Evolutionary conservation across 2,113 vertebrate species (phyloP).

Genomic region (Phalacrocorax aristotelis): DNA sequence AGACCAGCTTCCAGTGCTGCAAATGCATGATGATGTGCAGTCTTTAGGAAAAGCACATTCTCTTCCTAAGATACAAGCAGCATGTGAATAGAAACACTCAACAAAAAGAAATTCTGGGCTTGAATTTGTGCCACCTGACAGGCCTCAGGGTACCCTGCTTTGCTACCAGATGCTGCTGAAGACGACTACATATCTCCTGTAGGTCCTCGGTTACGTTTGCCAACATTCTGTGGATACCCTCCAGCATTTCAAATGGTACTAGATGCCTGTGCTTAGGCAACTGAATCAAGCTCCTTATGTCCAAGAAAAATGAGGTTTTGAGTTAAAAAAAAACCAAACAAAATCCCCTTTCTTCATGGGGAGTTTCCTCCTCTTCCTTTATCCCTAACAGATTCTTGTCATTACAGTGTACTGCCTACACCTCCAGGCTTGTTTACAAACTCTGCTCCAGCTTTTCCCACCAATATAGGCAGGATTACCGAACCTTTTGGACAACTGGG

Average conservation of each 20-base stretch:
- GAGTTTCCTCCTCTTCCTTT: not conserved
- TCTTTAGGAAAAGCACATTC: not conserved
- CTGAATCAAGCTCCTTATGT: not conserved
- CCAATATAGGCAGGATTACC: not conserved
- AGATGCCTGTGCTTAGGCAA: not conserved
- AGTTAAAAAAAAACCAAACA: not conserved
- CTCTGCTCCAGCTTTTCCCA: not conserved
- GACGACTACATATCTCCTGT: not conserved
- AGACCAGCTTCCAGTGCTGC: not conserved
- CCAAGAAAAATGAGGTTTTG: not conserved
- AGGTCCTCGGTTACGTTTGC: not conserved
- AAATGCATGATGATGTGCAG: not conserved
- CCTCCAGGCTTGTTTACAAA: not conserved
- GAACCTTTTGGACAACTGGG: not conserved
- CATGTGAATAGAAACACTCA: not conserved
- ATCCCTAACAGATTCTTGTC: not conserved
- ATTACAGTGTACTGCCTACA: not conserved
- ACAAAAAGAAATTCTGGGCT: not conserved
- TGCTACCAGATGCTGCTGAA: conserved; percentile 5
- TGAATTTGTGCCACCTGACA: not conserved
- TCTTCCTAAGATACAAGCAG: not conserved
- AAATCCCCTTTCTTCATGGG: not conserved
- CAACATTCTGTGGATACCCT: not conserved
- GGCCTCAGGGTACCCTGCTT: not conserved
- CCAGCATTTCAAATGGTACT: not conserved